phyloP scores from a whole-genome alignment of 2,113 vertebrate species.

The Seriola aureovittata region DNA sequence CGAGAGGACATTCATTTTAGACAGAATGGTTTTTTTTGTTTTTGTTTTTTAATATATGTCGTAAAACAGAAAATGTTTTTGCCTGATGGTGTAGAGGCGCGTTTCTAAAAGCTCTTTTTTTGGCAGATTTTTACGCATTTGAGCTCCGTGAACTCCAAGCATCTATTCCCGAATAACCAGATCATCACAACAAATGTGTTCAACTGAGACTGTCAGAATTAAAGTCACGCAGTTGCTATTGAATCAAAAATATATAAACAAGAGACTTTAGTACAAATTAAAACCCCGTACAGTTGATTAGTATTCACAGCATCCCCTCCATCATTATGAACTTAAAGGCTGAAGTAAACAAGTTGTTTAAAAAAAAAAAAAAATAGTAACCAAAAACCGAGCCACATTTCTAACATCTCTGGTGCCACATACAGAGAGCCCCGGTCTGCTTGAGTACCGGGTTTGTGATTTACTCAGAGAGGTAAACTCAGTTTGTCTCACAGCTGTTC shows the following conservation, averaged over 20 bases:
- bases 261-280: neutral
- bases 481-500: neutral
- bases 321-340: neutral
- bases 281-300: neutral
- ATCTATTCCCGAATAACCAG: neutral
- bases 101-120: neutral
- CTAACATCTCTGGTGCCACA: neutral
- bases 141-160: neutral
- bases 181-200: neutral
- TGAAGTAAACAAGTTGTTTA: neutral
- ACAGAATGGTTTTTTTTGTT: too few relatives aligned
- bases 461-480: slow-evolving; percentile 20
- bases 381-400: neutral
- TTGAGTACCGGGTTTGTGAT: slow-evolving; percentile 3
- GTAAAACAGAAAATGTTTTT: neutral
- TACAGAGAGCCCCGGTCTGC: neutral
- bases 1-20: too few relatives aligned
- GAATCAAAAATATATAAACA: neutral
- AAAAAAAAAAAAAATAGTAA: too few relatives aligned
- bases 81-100: neutral
- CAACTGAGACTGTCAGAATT: neutral
- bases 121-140: slow-evolving; percentile 44
- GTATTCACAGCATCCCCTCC: neutral
- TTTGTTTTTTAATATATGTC: too few relatives aligned
- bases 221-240: neutral